Base-by-base conservation (phyloP, 1,140 invertebrate species). In the Platyura marginata region DNA sequence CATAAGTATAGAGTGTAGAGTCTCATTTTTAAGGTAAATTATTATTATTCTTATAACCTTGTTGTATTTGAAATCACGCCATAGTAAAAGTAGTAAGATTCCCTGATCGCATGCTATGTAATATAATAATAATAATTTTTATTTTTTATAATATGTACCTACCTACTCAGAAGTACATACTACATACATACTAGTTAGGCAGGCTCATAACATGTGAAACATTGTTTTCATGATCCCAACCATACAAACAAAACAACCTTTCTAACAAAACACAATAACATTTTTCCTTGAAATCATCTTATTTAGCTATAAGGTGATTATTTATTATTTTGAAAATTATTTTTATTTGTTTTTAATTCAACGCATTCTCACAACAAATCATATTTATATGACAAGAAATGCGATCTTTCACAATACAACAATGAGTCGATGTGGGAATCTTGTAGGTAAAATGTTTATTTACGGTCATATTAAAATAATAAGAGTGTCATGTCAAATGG, bases 351-450 rank as follows among this genome's bases (percentile, higher is more conserved):
- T 38, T 38, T 20, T 6, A 10, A 18, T 6, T 21, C 4, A 9
- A 21, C 36, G 18, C 36, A 38, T 38, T 38, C 36, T 38, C 36
- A 38, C 36, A 38, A 21, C 36, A 38, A 38, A 38, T 38, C 36
- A 38, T 38, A n/a, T 38, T 38, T 38, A 38, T 38, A 18, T 38
- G 36, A 38, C 36, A 38, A 38, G 36, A 38, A 38, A 38, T 38
- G 36, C 36, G 36, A 38, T 38, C 36, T 38, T 38, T 38, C n/a
- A 29, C 25, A 29, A 29, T 29, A 29, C 25, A 29, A 29, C 25
- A 29, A 29, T 29, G 25, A 13, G 25, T 29, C 13, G 25, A 29
- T 29, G 25, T 29, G 25, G 25, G 25, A 29, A 29, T 29, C 13
- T 29, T 29, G 6, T 29, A 29, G 25, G 25, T 29, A 13, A 29